Evolutionary conservation across 2,888 invertebrate genomes (phyloP), one percentile per base, ranked within the genome.

Genomic region (Dyspetes luteomarginatus): DNA sequence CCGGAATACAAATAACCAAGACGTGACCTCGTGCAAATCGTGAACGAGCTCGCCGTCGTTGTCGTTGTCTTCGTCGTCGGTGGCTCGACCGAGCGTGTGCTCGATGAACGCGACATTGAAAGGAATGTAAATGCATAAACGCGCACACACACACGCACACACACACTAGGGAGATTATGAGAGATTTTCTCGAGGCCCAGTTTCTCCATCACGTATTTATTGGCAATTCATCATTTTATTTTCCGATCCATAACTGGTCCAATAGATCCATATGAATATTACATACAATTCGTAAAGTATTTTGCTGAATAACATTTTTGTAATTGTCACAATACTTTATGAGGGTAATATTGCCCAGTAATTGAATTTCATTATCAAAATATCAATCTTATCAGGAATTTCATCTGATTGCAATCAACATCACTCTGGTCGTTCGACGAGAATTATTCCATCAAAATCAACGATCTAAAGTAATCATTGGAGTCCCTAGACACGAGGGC

Each of bases 91-190:
- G n/a, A 52, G 60, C 26, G 67, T 60, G 52, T 65, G 72, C 84
- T 85, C 84, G 78, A 80, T 79, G 78, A 86, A 85, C 85, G 84
- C 88, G 91, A 90, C 91, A 91, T 91, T 91, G 91, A 90, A 90
- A 90, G 87, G 90, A 91, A 91, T 91, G 89, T 85, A 86, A 89
- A 89, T 90, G 87, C 87, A 41, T 69, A 86, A 7, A 43, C 15
- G 41, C 28, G 26, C n/a, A n/a, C n/a, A n/a, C n/a, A n/a, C n/a
- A n/a, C n/a, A n/a, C n/a, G n/a, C 45, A 28, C 41, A 17, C 26
- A 26, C 41, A 55, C 30, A 50, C 36, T 26, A 41, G 17, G 28
- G 48, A 58, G 56, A 48, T 67, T 58, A 74, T 65, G 67, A 65
- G 74, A 74, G 67, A 74, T 74, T 58, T 73, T 73, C 74, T 67